Conservation (phyloP, 2,113 vertebrate genomes). For the Gnathonemus echidnorhynchus region DNA sequence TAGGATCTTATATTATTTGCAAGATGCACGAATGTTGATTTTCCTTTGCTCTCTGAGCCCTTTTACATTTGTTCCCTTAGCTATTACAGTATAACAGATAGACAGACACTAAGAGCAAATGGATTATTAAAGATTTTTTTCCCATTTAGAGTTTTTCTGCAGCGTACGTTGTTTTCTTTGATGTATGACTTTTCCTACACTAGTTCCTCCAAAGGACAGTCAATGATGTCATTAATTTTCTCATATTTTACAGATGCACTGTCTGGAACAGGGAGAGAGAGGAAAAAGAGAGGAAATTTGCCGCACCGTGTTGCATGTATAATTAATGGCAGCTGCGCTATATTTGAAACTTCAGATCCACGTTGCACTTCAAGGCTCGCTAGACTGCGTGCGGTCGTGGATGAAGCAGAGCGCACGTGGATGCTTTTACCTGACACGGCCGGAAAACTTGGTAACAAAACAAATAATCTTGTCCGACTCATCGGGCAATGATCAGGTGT, state of each 20-base stretch:
- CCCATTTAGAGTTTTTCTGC: conserved; percentile 25
- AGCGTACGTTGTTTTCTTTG: conserved; percentile 41
- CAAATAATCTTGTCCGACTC: conserved; percentile 29
- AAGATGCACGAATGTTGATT: neutral
- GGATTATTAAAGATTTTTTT: conserved; percentile 30
- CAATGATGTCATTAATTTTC: conserved; percentile 73
- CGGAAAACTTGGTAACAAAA: conserved; percentile 37
- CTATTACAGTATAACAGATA: conserved; percentile 13
- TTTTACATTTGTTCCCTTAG: neutral
- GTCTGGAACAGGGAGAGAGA: conserved; percentile 51
- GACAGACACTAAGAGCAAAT: conserved; percentile 19
- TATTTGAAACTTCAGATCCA: conserved; percentile 60
- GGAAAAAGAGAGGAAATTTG: conserved; percentile 54
- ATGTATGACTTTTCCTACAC: conserved; percentile 65
- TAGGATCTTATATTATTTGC: neutral
- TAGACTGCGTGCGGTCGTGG: conserved; percentile 51
- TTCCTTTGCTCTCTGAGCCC: conserved; percentile 14
- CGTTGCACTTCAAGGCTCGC: conserved; percentile 60
- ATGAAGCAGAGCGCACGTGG: conserved; percentile 50
- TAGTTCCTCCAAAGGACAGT: conserved; percentile 66
- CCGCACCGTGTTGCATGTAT: conserved; percentile 68
- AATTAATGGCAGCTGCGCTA: conserved; percentile 71
- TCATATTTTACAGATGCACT: conserved; percentile 66
- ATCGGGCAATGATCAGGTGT: conserved; percentile 51
- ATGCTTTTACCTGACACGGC: conserved; percentile 58